These are phyloP conservation scores for Globodera ellingtonae DNA, from an alignment of 1,140 invertebrate genomes.

Conservation along the genomic window DNA sequence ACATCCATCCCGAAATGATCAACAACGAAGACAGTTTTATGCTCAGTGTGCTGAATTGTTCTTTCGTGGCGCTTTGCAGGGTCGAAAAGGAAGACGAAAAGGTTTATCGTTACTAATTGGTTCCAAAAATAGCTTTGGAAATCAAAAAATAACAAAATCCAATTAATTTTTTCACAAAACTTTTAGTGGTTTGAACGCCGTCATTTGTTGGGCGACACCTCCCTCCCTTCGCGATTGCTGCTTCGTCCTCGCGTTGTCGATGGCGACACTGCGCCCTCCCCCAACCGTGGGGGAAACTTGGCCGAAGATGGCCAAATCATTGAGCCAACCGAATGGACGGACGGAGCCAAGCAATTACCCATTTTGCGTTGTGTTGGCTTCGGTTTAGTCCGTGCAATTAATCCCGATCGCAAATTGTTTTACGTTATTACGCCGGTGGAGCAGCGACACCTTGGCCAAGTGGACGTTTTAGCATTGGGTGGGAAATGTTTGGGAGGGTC, in stretches of 20 bases:
- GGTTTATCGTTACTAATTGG: not conserved
- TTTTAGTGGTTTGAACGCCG: slow-evolving; percentile 20
- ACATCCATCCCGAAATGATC: slow-evolving; percentile 36
- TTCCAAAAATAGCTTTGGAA: too few species aligned
- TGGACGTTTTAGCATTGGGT: slow-evolving; percentile 39
- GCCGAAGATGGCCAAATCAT: slow-evolving; percentile 6
- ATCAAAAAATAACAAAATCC: too few species aligned
- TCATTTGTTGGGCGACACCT: slow-evolving; percentile 9
- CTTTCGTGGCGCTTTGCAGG: slow-evolving; percentile 37
- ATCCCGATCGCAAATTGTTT: slow-evolving; percentile 36
- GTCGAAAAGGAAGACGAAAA: slow-evolving; percentile 30
- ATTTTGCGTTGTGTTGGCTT: slow-evolving; percentile 35
- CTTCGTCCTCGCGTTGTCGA: slow-evolving; percentile 5
- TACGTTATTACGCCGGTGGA: slow-evolving; percentile 45
- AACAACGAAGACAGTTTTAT: slow-evolving; percentile 38
- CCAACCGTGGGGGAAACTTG: not conserved
- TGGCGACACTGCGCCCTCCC: not conserved
- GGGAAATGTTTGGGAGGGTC: not conserved
- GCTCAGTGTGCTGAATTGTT: slow-evolving; percentile 34
- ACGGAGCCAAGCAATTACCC: not conserved
- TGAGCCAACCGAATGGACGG: not conserved
- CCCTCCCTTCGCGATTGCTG: slow-evolving; percentile 8
- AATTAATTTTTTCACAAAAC: too few species aligned
- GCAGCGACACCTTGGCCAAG: slow-evolving; percentile 14
- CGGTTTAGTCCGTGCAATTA: slow-evolving; percentile 35